These are phyloP conservation scores for Turnix velox DNA, from an alignment of 2,113 vertebrate genomes.

Conservation along the genomic window DNA sequence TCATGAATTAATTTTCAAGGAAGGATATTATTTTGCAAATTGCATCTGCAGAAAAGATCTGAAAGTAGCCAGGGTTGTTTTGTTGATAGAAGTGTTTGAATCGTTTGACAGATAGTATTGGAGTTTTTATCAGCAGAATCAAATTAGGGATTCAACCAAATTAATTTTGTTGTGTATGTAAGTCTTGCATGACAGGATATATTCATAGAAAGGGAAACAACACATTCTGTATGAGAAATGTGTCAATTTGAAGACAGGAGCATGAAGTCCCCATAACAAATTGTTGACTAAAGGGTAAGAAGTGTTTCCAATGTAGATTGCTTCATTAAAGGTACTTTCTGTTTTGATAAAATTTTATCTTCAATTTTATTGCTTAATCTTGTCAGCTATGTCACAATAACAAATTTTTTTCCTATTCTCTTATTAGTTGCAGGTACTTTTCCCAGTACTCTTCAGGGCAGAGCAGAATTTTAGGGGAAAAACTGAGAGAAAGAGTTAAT, in stretches of 20 bases:
- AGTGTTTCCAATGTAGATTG: neutral
- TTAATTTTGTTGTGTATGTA: conserved; percentile 5
- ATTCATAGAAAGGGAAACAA: conserved; percentile 25
- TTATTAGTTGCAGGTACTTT: neutral
- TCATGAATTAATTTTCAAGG: neutral
- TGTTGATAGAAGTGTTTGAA: conserved; percentile 17
- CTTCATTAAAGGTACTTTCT: neutral
- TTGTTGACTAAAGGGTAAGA: conserved; percentile 1
- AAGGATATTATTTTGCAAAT: neutral
- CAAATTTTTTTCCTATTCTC: neutral
- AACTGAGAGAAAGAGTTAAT: neutral
- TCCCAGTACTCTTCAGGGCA: neutral
- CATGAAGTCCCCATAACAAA: conserved; percentile 24
- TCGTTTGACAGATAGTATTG: neutral
- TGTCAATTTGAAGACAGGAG: conserved; percentile 19
- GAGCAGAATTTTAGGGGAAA: neutral
- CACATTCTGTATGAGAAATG: neutral
- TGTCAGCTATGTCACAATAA: neutral
- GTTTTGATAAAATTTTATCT: neutral
- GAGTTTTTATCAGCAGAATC: conserved; percentile 28
- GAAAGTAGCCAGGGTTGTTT: neutral
- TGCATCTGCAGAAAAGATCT: neutral
- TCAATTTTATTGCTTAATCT: neutral
- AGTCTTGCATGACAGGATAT: conserved; percentile 4
- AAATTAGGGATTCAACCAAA: conserved; percentile 33